A percentile compares a stretch with the other conserved stretches of the same genome.
Evolutionary conservation across 2,113 vertebrate species (phyloP).

Genomic region (Solenodon paradoxus): DNA sequence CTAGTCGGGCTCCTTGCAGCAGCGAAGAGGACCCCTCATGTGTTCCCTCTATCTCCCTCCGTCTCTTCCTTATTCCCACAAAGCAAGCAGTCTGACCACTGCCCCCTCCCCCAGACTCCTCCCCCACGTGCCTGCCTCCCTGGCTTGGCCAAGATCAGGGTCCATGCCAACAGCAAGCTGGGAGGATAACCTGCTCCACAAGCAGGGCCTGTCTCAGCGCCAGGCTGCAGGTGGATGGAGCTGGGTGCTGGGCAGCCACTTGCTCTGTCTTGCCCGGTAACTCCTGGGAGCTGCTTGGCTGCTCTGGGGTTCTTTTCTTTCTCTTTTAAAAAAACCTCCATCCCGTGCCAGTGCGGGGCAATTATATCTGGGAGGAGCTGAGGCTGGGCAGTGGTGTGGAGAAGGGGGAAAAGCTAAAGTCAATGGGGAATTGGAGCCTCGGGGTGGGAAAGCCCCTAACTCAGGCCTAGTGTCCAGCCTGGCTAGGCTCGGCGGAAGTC

Average conservation of each 20-base stretch:
- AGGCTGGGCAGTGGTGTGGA: background rate
- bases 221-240: slow-evolving; percentile 85
- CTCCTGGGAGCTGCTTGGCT: slow-evolving; percentile 75
- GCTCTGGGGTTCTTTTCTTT: slow-evolving; percentile 31
- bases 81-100: background rate
- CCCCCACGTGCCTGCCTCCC: background rate
- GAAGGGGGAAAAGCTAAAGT: background rate
- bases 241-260: slow-evolving; percentile 75
- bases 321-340: slow-evolving; percentile 60
- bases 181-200: slow-evolving; percentile 75
- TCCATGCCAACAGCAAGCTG: slow-evolving; percentile 51
- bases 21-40: background rate
- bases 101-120: background rate
- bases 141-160: slow-evolving; percentile 45
- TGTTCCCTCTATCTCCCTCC: background rate
- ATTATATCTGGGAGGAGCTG: background rate
- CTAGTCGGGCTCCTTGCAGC: background rate
- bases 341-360: slow-evolving; percentile 39
- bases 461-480: background rate
- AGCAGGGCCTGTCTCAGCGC: slow-evolving; percentile 76
- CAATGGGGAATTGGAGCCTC: background rate
- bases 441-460: background rate
- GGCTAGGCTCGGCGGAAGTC: background rate
- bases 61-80: background rate
- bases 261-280: slow-evolving; percentile 79